These are phyloP conservation scores for Ostrea denselamellosa DNA, from an alignment of 1,140 invertebrate species.

Conservation along the genomic window DNA sequence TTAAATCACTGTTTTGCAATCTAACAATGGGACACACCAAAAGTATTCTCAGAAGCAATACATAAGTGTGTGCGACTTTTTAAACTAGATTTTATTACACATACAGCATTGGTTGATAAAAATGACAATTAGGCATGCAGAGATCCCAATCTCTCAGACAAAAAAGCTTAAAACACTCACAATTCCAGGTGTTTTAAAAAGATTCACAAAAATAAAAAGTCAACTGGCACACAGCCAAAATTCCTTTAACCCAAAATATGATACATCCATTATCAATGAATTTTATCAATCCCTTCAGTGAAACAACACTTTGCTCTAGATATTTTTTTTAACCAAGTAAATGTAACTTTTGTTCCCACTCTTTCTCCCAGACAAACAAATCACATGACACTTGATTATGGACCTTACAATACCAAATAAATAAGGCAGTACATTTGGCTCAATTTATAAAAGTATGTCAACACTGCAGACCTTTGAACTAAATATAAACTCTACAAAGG, in stretches of 20 bases:
- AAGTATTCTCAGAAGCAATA: no score
- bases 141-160: slow-evolving; percentile 21
- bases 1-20: no score
- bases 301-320: slow-evolving; percentile 6
- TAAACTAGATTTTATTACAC: slow-evolving; percentile 32
- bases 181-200: slow-evolving; percentile 32
- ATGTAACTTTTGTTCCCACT: background rate
- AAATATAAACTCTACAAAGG: background rate
- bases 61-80: background rate
- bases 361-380: background rate
- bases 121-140: slow-evolving; percentile 35
- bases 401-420: no score
- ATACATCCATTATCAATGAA: slow-evolving; percentile 37
- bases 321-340: background rate
- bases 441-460: no score
- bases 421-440: no score
- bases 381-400: background rate
- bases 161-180: slow-evolving; percentile 30
- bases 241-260: slow-evolving; percentile 37
- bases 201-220: slow-evolving; percentile 29
- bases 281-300: slow-evolving; percentile 21
- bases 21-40: no score
- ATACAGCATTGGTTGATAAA: slow-evolving; percentile 29
- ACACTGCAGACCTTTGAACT: background rate
- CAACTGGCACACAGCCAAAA: slow-evolving; percentile 7